Evolutionary conservation across 2,113 vertebrate genomes (phyloP), one percentile per base, ranked within the genome.

Genomic region (Boulengeromyrus knoepffleri): DNA sequence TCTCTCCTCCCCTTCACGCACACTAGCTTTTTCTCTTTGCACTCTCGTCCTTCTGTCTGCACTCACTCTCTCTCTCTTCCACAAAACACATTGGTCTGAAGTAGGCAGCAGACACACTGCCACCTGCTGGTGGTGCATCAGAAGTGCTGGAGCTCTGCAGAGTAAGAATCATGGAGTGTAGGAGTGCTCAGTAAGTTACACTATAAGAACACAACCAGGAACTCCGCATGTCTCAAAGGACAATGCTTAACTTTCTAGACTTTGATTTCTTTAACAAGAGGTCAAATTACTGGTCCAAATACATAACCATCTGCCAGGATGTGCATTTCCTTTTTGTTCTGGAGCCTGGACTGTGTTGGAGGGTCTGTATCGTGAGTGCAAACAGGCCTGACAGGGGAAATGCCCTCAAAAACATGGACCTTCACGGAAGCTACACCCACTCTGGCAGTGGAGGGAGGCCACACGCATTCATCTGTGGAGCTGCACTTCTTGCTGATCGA

Each of bases 1-100:
- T 45, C 83, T 90, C 27, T 89, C 53, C 53, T 56, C 88, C 15
- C 88, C 87, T 31, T 56, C 45, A 36, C 39, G 27, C 42, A 90
- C 45, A 89, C 58, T 93, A 91, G 94, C 93, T 94, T 88, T 90
- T 85, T 88, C 62, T 90, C 89, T 90, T 58, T 91, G 88, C 87
- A 66, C 6, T 5, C 91, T n/a, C 47, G 27, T 31, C 46, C 74
- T 46, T 52, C 45, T 74, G 21, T 31, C 74, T 56, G 85, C 39
- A 80, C 85, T 42, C 86, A n/a, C 49, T 89, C 88, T 27, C 47
- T 62, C 49, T 89, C 88, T 27, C 47, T 62, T n/a, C 74, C 89
- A 36, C 85, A 87, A 58, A 53, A 66, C 47, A 89, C 84, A 90
- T 84, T 46, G 5, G 85, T 85, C 88, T 15, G 52, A n/a, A 52